These are phyloP conservation scores for Coccyzus lansbergi DNA, from an alignment of 2,797 vertebrate genomes.

Conservation along the genomic window DNA sequence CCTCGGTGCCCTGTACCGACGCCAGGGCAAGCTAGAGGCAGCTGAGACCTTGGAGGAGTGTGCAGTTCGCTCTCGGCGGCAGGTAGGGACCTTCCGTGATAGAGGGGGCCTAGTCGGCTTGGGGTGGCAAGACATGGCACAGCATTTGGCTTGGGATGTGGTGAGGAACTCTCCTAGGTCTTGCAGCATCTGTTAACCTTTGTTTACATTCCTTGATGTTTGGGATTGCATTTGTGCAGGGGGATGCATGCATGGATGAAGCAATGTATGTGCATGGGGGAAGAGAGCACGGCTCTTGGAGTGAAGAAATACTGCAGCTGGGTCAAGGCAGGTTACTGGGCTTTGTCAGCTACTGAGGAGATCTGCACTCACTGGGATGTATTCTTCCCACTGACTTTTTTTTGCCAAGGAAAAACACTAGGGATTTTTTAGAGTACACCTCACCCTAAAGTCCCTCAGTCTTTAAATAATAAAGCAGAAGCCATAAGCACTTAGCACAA, in stretches of 20 bases:
- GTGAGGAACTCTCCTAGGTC: not conserved
- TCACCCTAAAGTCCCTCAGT: not conserved
- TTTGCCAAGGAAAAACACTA: not conserved
- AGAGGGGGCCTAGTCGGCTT: not conserved
- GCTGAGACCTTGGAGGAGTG: constrained; percentile 93
- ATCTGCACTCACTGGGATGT: not conserved
- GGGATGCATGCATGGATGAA: not conserved
- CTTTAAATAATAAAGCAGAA: not conserved
- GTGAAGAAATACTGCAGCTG: not conserved
- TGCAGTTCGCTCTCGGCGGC: constrained; percentile 87
- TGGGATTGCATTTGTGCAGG: not conserved
- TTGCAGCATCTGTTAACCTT: not conserved
- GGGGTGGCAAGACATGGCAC: not conserved
- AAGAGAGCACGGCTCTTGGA: not conserved
- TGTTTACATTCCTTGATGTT: not conserved
- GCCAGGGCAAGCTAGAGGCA: constrained; percentile 93
- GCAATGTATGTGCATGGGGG: rapidly evolving
- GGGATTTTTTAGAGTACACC: not conserved
- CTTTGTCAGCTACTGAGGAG: not conserved
- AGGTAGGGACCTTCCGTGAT: constrained; percentile 73
- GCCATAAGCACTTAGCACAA: not conserved
- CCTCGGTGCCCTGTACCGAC: constrained; percentile 92
- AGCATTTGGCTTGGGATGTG: not conserved
- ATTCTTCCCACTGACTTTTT: not conserved
- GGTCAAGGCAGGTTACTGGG: not conserved